Base-by-base conservation (phyloP, 1,140 invertebrate genomes). In the Hypothenemus hampei region DNA sequence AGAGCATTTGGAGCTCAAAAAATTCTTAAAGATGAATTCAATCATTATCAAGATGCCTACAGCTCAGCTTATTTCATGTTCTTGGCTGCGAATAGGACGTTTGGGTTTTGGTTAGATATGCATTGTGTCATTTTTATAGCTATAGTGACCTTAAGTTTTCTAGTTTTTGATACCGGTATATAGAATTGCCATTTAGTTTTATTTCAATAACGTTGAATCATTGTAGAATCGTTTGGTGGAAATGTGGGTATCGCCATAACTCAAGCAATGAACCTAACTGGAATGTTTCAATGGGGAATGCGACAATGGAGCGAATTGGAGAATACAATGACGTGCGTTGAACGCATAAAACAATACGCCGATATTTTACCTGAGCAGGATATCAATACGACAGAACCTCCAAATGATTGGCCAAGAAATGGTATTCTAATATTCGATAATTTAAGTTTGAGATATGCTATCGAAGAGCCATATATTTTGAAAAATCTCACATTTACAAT, bases 231-330 rank as follows among this genome's bases (percentile, higher is more conserved):
- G 47, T 69, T 66, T 47, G 72, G 69, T 22, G 75, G 74, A 10
- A 74, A 77, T 29, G 81, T 86, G 6, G 76, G 8, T 60, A 85
- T 49, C 75, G 78, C 51, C 74, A 78, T 35, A 72, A 78, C 77
- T 0, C 77, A 79, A 59, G 68, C 75, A 1, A 72, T 79, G 64
- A 67, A 71, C 26, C 58, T 81, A 71, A 71, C 79, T 44, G 81
- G 79, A 63, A 69, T 81, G 77, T 77, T 89, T 66, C 86, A 87
- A 72, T 89, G 83, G 81, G 80, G 80, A 18, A 81, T 81, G 66
- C 75, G 85, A 44, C 84, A 86, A 63, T 86, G 81, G 81, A 81
- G 78, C 13, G 82, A 85, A 66, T 64, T 85, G 20, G 83, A 84
- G 64, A 86, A 80, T 61, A 72, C 79, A 59, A 82, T 84, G 78